These are phyloP conservation scores for Corythoichthys intestinalis DNA, from an alignment of 2,113 vertebrate genomes.

Conservation along the genomic window DNA sequence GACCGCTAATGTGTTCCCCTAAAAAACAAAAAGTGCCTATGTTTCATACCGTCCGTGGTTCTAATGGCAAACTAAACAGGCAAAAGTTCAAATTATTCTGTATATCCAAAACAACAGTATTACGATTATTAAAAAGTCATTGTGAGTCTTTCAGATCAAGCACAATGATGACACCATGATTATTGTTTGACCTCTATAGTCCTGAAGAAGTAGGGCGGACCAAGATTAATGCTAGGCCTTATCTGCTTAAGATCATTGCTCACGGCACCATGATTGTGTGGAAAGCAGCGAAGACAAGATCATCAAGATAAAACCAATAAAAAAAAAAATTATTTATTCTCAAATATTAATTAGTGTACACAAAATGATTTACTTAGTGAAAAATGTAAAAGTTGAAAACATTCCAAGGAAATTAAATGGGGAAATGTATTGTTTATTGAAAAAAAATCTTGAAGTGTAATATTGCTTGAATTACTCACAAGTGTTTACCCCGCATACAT, in stretches of 20 bases:
- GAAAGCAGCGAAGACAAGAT: constrained; percentile 19
- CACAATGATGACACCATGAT: constrained; percentile 38
- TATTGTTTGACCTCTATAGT: constrained; percentile 48
- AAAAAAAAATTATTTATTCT: neutral
- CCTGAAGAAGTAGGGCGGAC: constrained; percentile 47
- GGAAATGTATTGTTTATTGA: neutral
- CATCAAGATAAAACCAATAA: constrained; percentile 10
- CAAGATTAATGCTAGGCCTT: constrained; percentile 59
- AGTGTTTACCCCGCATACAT: neutral
- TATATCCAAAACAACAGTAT: constrained; percentile 39
- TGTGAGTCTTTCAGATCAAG: constrained; percentile 23
- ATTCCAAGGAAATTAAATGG: neutral
- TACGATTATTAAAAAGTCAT: constrained; percentile 38
- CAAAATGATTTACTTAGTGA: neutral
- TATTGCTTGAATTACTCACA: neutral
- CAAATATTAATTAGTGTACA: neutral
- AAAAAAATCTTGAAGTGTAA: neutral
- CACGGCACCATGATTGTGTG: constrained; percentile 19
- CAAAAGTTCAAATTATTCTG: neutral
- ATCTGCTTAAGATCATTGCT: constrained; percentile 40
- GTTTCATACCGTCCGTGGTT: neutral
- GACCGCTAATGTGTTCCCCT: neutral
- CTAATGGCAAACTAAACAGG: neutral
- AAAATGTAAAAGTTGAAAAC: neutral
- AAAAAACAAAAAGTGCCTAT: neutral